These are phyloP conservation scores for Myopa testacea DNA, from an alignment of 2,888 invertebrate genomes.

Conservation along the genomic window DNA sequence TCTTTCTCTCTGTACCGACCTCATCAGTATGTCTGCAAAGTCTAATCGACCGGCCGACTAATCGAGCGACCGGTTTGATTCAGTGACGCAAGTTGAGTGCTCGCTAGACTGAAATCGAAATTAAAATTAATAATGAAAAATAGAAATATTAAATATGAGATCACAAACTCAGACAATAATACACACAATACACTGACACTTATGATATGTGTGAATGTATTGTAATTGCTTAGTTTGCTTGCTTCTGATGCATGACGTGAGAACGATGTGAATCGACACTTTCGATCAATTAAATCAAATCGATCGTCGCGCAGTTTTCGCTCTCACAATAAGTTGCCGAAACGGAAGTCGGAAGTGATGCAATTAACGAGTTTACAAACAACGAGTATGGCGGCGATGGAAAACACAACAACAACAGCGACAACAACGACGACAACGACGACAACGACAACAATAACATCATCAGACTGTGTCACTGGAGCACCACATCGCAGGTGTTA, in stretches of 20 bases:
- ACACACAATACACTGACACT: not conserved
- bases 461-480: slow-evolving; percentile 17
- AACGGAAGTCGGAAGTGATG: slow-evolving; percentile 38
- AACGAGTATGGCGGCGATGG: slow-evolving; percentile 1
- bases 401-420: slow-evolving; percentile 10
- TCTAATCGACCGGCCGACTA: not conserved
- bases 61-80: not conserved
- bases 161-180: not conserved
- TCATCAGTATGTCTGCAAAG: not conserved
- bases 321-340: slow-evolving; percentile 18
- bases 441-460: not conserved
- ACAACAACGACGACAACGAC: slow-evolving; percentile 13
- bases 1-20: not conserved
- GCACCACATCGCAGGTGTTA: slow-evolving; percentile 12
- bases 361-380: slow-evolving; percentile 31
- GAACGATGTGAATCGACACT: slow-evolving; percentile 23
- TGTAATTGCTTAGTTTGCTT: not conserved
- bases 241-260: not conserved
- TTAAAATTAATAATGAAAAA: slow-evolving; percentile 1
- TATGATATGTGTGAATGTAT: not conserved
- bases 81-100: not conserved
- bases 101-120: slow-evolving; percentile 12
- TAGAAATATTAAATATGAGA: slow-evolving; percentile 2
- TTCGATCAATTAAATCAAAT: slow-evolving; percentile 34
- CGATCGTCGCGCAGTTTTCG: slow-evolving; percentile 17